Conservation (phyloP, 2,113 vertebrate genomes). For the Amblyopsis rosae region DNA sequence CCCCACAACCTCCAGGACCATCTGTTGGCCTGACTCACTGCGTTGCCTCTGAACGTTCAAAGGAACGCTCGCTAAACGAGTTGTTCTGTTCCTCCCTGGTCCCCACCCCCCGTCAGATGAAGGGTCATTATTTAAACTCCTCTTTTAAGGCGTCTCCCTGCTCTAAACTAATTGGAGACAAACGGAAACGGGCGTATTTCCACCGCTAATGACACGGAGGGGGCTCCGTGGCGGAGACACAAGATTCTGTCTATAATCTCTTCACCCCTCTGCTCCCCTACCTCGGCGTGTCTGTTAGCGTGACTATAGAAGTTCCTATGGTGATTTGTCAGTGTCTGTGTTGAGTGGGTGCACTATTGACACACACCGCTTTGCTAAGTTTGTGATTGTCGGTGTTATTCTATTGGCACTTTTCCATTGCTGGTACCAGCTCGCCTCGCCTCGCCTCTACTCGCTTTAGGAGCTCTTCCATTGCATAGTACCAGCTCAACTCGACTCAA, state of each 20-base stretch:
- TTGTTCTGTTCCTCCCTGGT: slow-evolving; percentile 50
- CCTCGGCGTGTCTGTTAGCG: slow-evolving; percentile 27
- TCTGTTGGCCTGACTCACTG: slow-evolving; percentile 58
- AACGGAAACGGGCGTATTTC: slow-evolving; percentile 66
- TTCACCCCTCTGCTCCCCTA: slow-evolving; percentile 35
- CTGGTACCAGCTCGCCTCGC: too few species aligned
- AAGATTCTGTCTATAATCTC: slow-evolving; percentile 55
- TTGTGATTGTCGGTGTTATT: slow-evolving; percentile 6
- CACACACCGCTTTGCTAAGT: neutral
- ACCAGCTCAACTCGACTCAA: too few species aligned
- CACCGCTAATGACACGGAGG: slow-evolving; percentile 74
- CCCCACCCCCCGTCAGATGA: slow-evolving; percentile 64
- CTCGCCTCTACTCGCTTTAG: too few species aligned
- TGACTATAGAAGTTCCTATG: neutral
- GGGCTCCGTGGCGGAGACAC: slow-evolving; percentile 46
- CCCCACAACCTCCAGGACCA: slow-evolving; percentile 38
- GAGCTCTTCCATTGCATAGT: too few species aligned
- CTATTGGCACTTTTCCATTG: too few species aligned
- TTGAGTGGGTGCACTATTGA: neutral
- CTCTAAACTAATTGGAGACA: slow-evolving; percentile 80
- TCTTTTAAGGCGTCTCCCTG: slow-evolving; percentile 70
- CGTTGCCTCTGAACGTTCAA: slow-evolving; percentile 66
- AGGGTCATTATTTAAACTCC: slow-evolving; percentile 77
- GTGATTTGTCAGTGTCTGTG: slow-evolving; percentile 7
- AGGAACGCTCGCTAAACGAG: slow-evolving; percentile 48